A percentile compares a stretch with the other conserved stretches of the same genome.
phyloP scores from a whole-genome alignment of 2,888 invertebrate genomes.

The Macroteleia sp. region DNA sequence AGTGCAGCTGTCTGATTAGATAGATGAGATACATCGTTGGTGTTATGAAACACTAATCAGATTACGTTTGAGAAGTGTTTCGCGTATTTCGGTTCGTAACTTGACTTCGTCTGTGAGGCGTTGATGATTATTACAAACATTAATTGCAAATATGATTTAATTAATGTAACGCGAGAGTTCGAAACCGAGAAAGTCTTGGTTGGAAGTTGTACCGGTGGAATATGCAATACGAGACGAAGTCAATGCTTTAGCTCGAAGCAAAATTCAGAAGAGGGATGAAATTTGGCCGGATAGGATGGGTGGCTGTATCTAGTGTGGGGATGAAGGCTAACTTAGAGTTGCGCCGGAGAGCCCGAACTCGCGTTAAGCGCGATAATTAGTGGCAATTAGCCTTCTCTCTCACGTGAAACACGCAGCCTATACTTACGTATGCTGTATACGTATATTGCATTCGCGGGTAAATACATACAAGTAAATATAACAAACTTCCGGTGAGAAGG shows the following conservation, averaged over 20 bases:
- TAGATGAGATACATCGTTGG: slow-evolving; percentile 46
- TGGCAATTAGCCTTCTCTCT: slow-evolving; percentile 78
- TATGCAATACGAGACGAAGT: slow-evolving; percentile 51
- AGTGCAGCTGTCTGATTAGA: slow-evolving; percentile 60
- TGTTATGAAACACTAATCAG: slow-evolving; percentile 71
- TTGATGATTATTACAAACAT: slow-evolving; percentile 81
- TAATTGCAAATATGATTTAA: slow-evolving; percentile 82
- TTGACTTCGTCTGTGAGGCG: slow-evolving; percentile 73
- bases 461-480: slow-evolving; percentile 39
- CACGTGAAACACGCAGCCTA: slow-evolving; percentile 70
- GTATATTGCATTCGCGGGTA: slow-evolving; percentile 4
- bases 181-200: slow-evolving; percentile 53
- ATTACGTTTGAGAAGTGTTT: slow-evolving; percentile 67
- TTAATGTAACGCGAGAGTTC: slow-evolving; percentile 76
- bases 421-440: slow-evolving; percentile 37
- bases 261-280: slow-evolving; percentile 56
- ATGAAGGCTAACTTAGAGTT: slow-evolving; percentile 50
- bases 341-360: slow-evolving; percentile 69
- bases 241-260: slow-evolving; percentile 60
- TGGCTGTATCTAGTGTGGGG: slow-evolving; percentile 51
- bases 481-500: slow-evolving; percentile 35
- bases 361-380: slow-evolving; percentile 82
- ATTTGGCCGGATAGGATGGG: slow-evolving; percentile 37
- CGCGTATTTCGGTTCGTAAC: slow-evolving; percentile 51
- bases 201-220: slow-evolving; percentile 40